These are phyloP conservation scores for Odontesthes bonariensis DNA, from an alignment of 2,113 vertebrate species.

Conservation along the genomic window DNA sequence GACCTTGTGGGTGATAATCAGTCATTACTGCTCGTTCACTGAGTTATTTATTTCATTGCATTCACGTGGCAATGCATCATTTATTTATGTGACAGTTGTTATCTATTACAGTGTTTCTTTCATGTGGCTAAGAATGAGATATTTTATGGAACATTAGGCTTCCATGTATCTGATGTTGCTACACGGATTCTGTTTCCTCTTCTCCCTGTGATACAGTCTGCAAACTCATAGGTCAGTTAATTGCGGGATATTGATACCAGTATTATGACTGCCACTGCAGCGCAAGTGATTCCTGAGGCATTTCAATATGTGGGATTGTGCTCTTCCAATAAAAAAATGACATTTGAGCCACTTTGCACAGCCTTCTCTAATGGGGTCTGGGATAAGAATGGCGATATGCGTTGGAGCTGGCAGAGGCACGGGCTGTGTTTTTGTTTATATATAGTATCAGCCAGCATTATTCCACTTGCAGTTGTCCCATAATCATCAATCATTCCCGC, in stretches of 20 bases:
- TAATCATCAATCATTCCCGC: conserved; percentile 82
- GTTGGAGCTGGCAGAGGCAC: conserved; percentile 71
- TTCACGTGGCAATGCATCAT: conserved; percentile 68
- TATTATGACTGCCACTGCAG: conserved; percentile 53
- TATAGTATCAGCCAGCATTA: conserved; percentile 82
- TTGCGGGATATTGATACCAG: conserved; percentile 67
- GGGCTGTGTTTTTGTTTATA: conserved; percentile 82
- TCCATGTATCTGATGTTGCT: conserved; percentile 53
- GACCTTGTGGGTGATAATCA: conserved; percentile 67
- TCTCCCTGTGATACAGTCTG: conserved; percentile 35
- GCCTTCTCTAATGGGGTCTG: conserved; percentile 66
- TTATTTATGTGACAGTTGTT: conserved; percentile 77
- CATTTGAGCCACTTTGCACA: conserved; percentile 60
- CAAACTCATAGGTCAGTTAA: conserved; percentile 60
- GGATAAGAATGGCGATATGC: conserved; percentile 73
- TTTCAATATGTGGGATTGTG: conserved; percentile 63
- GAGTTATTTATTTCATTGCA: conserved; percentile 65
- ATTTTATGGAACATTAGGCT: conserved; percentile 80
- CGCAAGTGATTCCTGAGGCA: conserved; percentile 49
- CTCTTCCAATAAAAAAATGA: conserved; percentile 57
- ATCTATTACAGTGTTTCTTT: conserved; percentile 72
- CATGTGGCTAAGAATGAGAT: conserved; percentile 70
- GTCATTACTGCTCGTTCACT: conserved; percentile 52
- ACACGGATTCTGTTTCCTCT: conserved; percentile 56
- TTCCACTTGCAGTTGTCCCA: conserved; percentile 79